These are phyloP conservation scores for Ylistrum balloti DNA, from an alignment of 1,140 invertebrate species.

Conservation along the genomic window DNA sequence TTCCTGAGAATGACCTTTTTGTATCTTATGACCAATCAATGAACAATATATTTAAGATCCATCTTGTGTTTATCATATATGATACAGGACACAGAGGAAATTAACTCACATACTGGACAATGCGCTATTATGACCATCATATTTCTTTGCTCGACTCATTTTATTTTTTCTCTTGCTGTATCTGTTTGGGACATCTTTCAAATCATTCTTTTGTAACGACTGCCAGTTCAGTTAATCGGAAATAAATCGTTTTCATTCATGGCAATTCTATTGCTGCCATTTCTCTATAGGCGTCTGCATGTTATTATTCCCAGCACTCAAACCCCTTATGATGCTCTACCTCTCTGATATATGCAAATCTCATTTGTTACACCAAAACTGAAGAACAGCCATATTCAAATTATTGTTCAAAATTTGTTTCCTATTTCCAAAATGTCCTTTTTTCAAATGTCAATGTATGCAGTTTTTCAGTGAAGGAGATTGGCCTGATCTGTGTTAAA, in stretches of 20 bases:
- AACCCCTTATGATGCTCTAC: background rate
- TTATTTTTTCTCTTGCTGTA: slow-evolving; percentile 5
- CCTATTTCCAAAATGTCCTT: background rate
- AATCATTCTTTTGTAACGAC: slow-evolving; percentile 36
- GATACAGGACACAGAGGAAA: background rate
- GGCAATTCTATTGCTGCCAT: slow-evolving; percentile 1
- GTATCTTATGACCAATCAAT: background rate
- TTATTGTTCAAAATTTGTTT: background rate
- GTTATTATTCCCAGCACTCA: background rate
- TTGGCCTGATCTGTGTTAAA: background rate
- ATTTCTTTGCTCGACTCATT: slow-evolving; percentile 15
- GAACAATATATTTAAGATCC: background rate
- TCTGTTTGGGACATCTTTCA: slow-evolving; percentile 11
- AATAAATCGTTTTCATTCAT: slow-evolving; percentile 40
- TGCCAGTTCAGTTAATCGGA: slow-evolving; percentile 30
- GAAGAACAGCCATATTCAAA: background rate
- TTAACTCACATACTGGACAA: background rate
- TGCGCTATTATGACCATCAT: background rate
- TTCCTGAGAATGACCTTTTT: background rate
- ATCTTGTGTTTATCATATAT: background rate
- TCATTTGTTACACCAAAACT: background rate
- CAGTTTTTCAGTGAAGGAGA: background rate
- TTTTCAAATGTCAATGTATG: slow-evolving; percentile 18
- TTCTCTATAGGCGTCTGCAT: slow-evolving; percentile 31
- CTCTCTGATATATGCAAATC: background rate